Base-by-base conservation (phyloP, 1,140 invertebrate species). In the Drosophila eugracilis region DNA sequence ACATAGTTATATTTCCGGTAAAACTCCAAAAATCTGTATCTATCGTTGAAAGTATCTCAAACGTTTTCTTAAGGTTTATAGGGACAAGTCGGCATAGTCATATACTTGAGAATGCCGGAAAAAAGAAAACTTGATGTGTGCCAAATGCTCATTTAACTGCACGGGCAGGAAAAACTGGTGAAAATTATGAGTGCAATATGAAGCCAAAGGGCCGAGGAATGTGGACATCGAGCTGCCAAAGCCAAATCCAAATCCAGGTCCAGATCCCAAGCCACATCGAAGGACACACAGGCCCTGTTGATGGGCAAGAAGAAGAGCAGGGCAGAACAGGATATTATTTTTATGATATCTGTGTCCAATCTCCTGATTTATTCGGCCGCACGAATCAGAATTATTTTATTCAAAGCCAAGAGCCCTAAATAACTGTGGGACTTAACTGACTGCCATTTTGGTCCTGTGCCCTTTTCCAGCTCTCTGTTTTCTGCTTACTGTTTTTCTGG, bases 321-420 rank as follows among this genome's bases (percentile, higher is more conserved):
- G 32, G 21, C 41, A 65, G 59, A 73, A 67, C 75, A 90, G 88
- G 88, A 84, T 84, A 84, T 88, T 78, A 90, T 90, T 90, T 90
- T 90, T 90, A 90, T 88, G 88, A 90, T 90, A 90, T 90, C 88
- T 90, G 89, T 90, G 88, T 90, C 88, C 88, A 90, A 90, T 90
- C 88, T 90, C 54, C 71, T 90, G 88, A 90, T 90, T 90, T 90
- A 90, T 90, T 90, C 88, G 76, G 63, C 69, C 74, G 69, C 83
- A 90, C 88, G 88, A 90, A 90, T 90, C 88, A 70, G 76, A 89
- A 81, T 78, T 89, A 89, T 89, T 89, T 85, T 85, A 89, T 89
- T 89, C 58, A 65, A 62, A 36, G 28, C 42, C 36, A 74, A 22
- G 36, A 55, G 72, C 71, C 72, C 71, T 75, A 69, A 69, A 69